Percentiles rank a stretch among this genome's conserved stretches.
These are phyloP conservation scores for Anisognathus igniventris DNA, from an alignment of 2,797 vertebrate genomes.

Conservation along the genomic window DNA sequence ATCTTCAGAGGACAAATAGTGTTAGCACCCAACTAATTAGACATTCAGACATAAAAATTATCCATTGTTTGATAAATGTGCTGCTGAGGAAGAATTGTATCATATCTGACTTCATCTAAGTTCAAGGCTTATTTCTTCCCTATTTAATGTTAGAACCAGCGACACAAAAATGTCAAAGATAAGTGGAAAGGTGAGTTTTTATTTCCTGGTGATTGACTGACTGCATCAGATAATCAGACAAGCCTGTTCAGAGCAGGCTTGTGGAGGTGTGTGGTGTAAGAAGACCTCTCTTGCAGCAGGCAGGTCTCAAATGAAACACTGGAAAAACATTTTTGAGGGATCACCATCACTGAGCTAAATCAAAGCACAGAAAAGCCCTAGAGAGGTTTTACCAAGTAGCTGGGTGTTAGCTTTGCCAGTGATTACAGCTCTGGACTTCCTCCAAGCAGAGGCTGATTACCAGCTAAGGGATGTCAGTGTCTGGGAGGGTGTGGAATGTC, in stretches of 20 bases:
- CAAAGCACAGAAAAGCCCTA: not conserved
- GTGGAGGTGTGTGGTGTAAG: fast-evolving
- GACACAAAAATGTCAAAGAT: not conserved
- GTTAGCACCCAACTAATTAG: not conserved
- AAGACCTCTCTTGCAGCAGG: not conserved
- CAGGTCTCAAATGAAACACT: not conserved
- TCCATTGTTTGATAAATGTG: not conserved
- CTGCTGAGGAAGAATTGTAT: not conserved
- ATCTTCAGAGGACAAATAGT: not conserved
- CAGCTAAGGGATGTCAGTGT: not conserved
- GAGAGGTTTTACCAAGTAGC: not conserved
- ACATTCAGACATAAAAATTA: not conserved
- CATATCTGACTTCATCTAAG: not conserved
- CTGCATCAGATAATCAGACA: not conserved
- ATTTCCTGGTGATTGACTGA: not conserved
- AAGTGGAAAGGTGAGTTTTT: not conserved
- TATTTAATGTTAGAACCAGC: not conserved
- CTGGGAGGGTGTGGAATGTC: not conserved
- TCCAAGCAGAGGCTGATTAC: not conserved
- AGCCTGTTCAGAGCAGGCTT: not conserved
- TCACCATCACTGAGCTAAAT: not conserved
- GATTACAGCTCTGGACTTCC: not conserved
- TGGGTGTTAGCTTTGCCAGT: not conserved
- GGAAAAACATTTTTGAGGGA: not conserved
- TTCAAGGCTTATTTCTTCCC: not conserved